phyloP scores from a whole-genome alignment of 2,888 invertebrate species.

The Tachystola acroxantha region DNA sequence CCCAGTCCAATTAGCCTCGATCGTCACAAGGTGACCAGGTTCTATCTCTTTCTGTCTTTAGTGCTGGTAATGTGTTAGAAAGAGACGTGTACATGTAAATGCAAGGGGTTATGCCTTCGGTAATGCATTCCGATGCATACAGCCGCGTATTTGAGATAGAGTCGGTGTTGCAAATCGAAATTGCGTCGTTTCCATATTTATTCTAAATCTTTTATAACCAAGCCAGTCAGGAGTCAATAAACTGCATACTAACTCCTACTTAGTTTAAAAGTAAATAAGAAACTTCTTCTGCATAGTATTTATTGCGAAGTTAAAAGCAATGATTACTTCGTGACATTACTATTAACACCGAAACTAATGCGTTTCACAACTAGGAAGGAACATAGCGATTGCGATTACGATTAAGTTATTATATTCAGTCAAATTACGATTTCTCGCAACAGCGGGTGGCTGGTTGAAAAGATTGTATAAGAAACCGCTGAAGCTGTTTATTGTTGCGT shows the following conservation, averaged over 20 bases:
- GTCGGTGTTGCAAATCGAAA: too few species aligned
- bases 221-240: too few species aligned
- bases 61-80: conserved; percentile 1
- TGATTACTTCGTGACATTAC: conserved; percentile 7
- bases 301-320: background rate
- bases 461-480: too few species aligned
- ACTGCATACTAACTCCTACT: too few species aligned
- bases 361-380: conserved; percentile 23
- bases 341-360: conserved; percentile 4
- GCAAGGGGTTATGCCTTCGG: conserved; percentile 20
- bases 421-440: conserved; percentile 7
- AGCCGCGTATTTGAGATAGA: conserved; percentile 8
- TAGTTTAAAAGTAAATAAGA: too few species aligned
- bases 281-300: too few species aligned
- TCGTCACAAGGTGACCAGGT: conserved; percentile 18
- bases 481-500: background rate
- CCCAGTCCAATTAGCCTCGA: conserved; percentile 20
- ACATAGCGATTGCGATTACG: conserved; percentile 9
- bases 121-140: conserved; percentile 21
- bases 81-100: conserved; percentile 20
- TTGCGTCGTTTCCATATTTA: background rate
- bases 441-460: conserved; percentile 3
- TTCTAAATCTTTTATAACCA: too few species aligned
- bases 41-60: conserved; percentile 6
- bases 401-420: conserved; percentile 9